These are phyloP conservation scores for Pentalonia nigronervosa DNA, from an alignment of 1,140 invertebrate genomes.

Conservation along the genomic window DNA sequence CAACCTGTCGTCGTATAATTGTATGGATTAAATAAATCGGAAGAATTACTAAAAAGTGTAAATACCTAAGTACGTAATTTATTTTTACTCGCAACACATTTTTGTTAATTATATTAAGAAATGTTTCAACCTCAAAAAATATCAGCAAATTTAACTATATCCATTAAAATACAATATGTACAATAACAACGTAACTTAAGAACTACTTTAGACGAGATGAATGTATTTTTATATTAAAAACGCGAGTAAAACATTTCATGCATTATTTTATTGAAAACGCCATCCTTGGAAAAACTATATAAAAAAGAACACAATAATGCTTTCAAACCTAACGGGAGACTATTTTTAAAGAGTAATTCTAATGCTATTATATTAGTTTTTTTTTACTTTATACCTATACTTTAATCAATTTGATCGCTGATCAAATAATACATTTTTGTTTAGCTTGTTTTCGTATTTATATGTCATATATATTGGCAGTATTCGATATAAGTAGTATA, in stretches of 20 bases:
- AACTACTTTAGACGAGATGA: neutral
- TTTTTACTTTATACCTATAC: neutral
- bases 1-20: neutral
- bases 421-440: neutral
- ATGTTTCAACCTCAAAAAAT: neutral
- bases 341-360: neutral
- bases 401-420: neutral
- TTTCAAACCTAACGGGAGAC: neutral
- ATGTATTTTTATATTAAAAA: slow-evolving; percentile 20
- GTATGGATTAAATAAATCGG: neutral
- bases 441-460: neutral
- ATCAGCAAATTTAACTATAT: neutral
- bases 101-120: neutral
- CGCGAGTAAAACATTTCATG: neutral
- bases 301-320: slow-evolving; percentile 5
- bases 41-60: neutral
- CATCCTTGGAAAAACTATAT: neutral
- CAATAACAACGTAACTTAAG: neutral
- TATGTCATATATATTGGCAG: neutral
- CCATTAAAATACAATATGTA: neutral
- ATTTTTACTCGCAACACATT: neutral
- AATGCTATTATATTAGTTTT: neutral
- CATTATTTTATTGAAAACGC: neutral
- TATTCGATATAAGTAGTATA: neutral
- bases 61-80: slow-evolving; percentile 10